Conservation (phyloP, 2,113 vertebrate genomes). For the Cryptomyrus ogoouensis region DNA sequence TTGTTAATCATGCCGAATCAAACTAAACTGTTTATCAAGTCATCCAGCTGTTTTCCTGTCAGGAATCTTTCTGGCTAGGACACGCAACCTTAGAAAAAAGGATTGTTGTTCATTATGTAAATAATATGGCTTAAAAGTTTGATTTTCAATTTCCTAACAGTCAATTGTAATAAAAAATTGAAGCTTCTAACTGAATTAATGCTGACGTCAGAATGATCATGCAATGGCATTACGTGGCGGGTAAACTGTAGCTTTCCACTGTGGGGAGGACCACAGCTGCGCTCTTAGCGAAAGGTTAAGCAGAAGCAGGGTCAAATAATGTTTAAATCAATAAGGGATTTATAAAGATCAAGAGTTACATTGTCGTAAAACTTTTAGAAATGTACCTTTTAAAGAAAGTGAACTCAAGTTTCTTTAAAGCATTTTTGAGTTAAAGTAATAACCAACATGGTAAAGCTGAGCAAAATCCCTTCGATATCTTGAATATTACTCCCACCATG, state of each 20-base stretch:
- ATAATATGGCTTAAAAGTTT: neutral
- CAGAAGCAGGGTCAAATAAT: neutral
- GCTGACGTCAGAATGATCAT: neutral
- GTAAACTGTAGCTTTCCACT: neutral
- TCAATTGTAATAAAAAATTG: too few species aligned
- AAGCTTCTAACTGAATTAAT: neutral
- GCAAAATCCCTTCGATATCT: neutral
- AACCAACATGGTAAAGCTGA: neutral
- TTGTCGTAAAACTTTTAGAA: neutral
- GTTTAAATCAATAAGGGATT: neutral
- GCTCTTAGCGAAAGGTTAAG: neutral
- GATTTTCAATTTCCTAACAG: too few species aligned
- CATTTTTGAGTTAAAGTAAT: neutral
- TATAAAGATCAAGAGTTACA: neutral
- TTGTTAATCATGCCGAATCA: neutral
- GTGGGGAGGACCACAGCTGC: too few species aligned
- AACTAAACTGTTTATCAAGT: neutral
- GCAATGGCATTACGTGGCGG: neutral
- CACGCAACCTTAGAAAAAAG: neutral
- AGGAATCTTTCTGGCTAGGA: neutral
- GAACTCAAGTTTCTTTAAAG: neutral
- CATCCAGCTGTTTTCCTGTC: neutral
- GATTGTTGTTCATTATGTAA: neutral
- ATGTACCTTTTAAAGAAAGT: neutral
- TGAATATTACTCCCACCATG: neutral